phyloP scores from a whole-genome alignment of 1,140 invertebrate species.

The Planococcus citri region DNA sequence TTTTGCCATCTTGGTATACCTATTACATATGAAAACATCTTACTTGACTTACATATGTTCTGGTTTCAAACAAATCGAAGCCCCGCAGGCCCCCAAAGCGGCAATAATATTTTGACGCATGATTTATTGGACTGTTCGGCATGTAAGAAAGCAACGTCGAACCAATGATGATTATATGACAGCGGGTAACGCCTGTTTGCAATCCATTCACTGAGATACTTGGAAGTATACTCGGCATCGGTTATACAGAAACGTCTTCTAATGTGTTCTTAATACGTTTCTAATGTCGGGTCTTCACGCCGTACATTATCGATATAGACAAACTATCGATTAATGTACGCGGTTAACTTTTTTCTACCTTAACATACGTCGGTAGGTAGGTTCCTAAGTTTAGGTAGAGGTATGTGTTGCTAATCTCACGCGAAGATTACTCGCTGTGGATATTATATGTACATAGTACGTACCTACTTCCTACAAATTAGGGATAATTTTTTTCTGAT shows the following conservation, averaged over 20 bases:
- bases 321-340: constrained; percentile 12
- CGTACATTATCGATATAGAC: constrained; percentile 15
- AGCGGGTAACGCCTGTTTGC: constrained; percentile 17
- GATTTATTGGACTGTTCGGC: constrained; percentile 13
- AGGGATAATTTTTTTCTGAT: no score
- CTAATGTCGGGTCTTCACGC: neutral
- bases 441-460: no score
- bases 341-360: neutral
- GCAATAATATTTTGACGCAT: constrained; percentile 18
- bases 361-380: no score
- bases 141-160: neutral
- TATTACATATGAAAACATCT: neutral
- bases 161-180: constrained; percentile 17
- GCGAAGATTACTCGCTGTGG: no score
- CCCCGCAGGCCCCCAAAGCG: neutral
- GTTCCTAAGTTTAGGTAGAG: no score
- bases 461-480: no score
- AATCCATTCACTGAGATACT: constrained; percentile 10
- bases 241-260: neutral
- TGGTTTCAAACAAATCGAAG: neutral
- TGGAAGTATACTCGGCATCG: neutral
- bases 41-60: neutral
- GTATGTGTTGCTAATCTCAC: no score
- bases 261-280: constrained; percentile 20
- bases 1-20: no score